A percentile compares a stretch with the other conserved stretches of the same genome.
These are phyloP conservation scores for Archegozetes longisetosus DNA, from an alignment of 1,140 invertebrate species.

Conservation along the genomic window DNA sequence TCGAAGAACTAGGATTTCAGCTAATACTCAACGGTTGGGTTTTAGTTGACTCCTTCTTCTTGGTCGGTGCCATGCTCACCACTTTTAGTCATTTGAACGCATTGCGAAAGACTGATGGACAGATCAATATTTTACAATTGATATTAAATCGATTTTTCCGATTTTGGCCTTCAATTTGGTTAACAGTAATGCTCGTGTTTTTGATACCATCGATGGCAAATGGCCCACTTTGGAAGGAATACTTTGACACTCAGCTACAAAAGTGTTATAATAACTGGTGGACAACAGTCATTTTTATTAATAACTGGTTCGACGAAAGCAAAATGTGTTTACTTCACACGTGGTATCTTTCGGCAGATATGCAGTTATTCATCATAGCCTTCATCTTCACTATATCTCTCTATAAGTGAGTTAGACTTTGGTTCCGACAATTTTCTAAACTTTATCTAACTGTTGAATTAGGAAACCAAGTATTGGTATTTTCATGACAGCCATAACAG, in stretches of 20 bases:
- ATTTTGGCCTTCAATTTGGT: conserved; percentile 17
- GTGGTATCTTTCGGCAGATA: conserved; percentile 22
- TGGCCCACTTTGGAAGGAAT: conserved; percentile 20
- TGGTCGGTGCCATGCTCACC: conserved; percentile 19
- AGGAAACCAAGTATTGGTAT: background rate
- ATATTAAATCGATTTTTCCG: conserved; percentile 18
- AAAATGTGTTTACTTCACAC: conserved; percentile 20
- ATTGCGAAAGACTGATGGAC: conserved; percentile 2
- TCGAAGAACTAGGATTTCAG: conserved; percentile 19
- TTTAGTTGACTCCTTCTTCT: conserved; percentile 22
- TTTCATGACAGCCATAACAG: background rate
- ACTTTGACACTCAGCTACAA: conserved; percentile 14
- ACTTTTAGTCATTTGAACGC: conserved; percentile 12
- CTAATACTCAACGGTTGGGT: conserved; percentile 22
- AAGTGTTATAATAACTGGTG: conserved; percentile 19
- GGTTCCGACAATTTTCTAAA: background rate
- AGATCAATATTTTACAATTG: conserved; percentile 16
- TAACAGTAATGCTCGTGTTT: conserved; percentile 16
- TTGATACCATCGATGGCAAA: conserved; percentile 16
- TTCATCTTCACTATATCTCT: conserved; percentile 17
- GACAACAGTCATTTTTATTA: conserved; percentile 21
- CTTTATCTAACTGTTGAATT: background rate
- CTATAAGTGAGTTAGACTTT: conserved; percentile 14
- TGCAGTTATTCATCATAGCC: conserved; percentile 20
- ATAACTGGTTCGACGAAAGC: conserved; percentile 17